These are phyloP conservation scores for Lottia gigantea DNA, from an alignment of 2,888 invertebrate species.

Conservation along the genomic window DNA sequence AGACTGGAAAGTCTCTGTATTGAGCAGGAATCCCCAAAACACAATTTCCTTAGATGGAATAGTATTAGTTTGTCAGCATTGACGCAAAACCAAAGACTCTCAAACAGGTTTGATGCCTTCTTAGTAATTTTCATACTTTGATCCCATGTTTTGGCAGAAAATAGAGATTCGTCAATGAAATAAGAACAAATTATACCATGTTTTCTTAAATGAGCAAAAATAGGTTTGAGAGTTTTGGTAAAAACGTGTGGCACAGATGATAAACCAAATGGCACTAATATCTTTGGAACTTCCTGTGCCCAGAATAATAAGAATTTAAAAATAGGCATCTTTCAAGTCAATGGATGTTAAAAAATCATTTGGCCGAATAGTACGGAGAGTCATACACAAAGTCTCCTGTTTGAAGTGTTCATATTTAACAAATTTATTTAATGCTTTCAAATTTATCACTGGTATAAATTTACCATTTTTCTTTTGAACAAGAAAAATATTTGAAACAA, in stretches of 20 bases:
- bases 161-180: not conserved
- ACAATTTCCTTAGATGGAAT: not conserved
- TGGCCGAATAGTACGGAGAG: not conserved
- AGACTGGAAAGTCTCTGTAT: not conserved
- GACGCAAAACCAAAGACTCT: not conserved
- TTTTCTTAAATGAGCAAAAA: not conserved
- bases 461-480: not conserved
- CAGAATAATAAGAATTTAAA: not conserved
- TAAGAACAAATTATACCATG: not conserved
- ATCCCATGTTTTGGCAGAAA: not conserved
- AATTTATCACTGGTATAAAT: not conserved
- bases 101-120: not conserved
- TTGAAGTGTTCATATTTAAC: not conserved
- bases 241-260: not conserved
- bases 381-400: not conserved
- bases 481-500: not conserved
- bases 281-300: no score
- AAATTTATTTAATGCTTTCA: not conserved
- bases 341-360: constrained; percentile 7
- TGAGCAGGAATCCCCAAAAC: not conserved
- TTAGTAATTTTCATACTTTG: not conserved
- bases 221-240: not conserved
- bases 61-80: not conserved
- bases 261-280: not conserved
- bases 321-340: constrained; percentile 3